These are phyloP conservation scores for Pangasius macronema DNA, from an alignment of 2,797 vertebrate species.

Conservation along the genomic window DNA sequence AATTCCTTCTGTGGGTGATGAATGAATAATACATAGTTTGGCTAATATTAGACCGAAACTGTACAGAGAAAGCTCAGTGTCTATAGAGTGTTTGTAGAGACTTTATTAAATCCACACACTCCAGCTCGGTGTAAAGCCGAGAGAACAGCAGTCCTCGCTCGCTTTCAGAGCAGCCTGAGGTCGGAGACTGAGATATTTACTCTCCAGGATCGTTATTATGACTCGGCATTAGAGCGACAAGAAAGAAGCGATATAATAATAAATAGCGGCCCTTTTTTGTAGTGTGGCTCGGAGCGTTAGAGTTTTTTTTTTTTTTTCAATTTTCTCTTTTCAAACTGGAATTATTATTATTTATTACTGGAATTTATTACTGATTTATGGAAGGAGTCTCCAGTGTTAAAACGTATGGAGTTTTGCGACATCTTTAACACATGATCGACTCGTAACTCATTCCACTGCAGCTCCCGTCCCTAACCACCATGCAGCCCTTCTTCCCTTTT, in stretches of 20 bases:
- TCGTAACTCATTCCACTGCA: not conserved
- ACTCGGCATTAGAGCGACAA: not conserved
- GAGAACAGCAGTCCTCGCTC: not conserved
- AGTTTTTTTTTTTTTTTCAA: not conserved
- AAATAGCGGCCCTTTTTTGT: not conserved
- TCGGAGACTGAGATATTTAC: not conserved
- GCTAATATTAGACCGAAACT: not conserved
- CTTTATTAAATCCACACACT: not conserved
- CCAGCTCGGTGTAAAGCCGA: not conserved
- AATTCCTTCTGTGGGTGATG: not conserved
- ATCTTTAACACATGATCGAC: not conserved
- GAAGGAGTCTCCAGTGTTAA: not conserved
- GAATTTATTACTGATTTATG: too few relatives aligned
- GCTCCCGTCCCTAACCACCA: too few relatives aligned
- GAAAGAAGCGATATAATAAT: not conserved
- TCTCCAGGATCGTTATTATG: not conserved
- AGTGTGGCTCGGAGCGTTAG: not conserved
- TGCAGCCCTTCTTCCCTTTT: too few relatives aligned
- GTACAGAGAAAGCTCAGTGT: not conserved
- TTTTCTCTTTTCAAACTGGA: not conserved
- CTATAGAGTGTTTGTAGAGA: not conserved
- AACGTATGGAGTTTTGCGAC: not conserved
- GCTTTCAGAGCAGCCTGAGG: constrained; percentile 1
- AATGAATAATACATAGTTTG: not conserved
- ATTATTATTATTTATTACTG: too few relatives aligned